Evolutionary conservation across 2,113 vertebrate genomes (phyloP), one percentile per base, ranked within the genome.

Genomic region (Callionymus lyra): DNA sequence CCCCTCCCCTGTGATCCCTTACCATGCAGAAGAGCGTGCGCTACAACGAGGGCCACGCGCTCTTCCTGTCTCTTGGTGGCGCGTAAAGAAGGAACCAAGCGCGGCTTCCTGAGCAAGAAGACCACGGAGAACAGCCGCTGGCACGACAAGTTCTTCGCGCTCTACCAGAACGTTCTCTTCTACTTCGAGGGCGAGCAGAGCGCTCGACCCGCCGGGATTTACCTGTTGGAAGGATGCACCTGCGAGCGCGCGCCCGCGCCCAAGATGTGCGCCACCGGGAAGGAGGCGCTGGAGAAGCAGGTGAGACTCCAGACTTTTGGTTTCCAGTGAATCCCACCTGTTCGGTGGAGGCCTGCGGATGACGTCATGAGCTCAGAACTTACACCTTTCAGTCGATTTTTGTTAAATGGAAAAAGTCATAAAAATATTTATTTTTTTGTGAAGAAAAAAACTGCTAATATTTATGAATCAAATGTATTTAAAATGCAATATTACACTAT

Each of bases 141-240:
- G 94, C 91, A 94, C 62, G 93, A 95, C 44, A 96, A 93, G 84
- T 97, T 90, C 87, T 96, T 98, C 76, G 90, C 91, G 2, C 90
- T 98, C 6, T 93, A 93, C 74, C 93, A 97, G 57, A 98, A 98
- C 82, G 77, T 97, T 42, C 86, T 98, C 11, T 98, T 98, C 80
- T 97, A 94, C 86, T 98, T 94, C 77, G 94, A 98, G 64, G 87
- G 86, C 47, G 94, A 98, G 79, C 92, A 95, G 67, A 98, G 92
- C 76, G 70, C 88, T 50, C 87, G 93, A 21, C 91, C 93, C 11
- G 86, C 92, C 2, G 94, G 92, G 83, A 89, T 98, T 79, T 97
- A 97, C 77, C 87, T 98, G 83, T 81, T 97, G 85, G 94, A 98
- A 57, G 93, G 94, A 50, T 94, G 93, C 85, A 94, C 85, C 77